Evolutionary conservation across 2,113 vertebrate species (phyloP).

Genomic region (Sylvietta virens): DNA sequence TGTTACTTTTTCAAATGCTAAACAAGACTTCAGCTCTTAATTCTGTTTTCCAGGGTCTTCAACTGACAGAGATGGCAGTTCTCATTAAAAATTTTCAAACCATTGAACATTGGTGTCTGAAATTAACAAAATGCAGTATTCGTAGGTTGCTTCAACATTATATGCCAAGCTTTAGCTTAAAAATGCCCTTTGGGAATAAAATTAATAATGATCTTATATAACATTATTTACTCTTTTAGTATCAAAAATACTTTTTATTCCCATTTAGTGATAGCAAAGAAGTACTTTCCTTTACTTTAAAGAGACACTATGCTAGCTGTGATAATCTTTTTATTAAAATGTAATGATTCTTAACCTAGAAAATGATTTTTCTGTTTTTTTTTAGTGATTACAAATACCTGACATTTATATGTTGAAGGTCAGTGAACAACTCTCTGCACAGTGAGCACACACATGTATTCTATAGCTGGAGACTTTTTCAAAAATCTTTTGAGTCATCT

Average conservation of each 20-base stretch:
- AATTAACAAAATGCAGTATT: constrained; percentile 39
- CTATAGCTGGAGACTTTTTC: background rate
- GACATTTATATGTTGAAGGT: constrained; percentile 35
- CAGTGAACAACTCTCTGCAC: background rate
- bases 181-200: constrained; percentile 43
- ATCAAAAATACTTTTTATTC: background rate
- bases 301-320: background rate
- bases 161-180: constrained; percentile 13
- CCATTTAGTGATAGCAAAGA: background rate
- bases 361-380: background rate
- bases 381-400: constrained; percentile 35
- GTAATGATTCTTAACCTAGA: constrained; percentile 1
- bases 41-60: constrained; percentile 27
- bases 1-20: background rate
- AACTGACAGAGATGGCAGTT: background rate
- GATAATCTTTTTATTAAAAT: background rate
- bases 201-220: background rate
- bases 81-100: constrained; percentile 68
- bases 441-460: background rate
- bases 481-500: background rate
- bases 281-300: background rate
- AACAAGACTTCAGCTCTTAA: background rate
- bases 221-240: background rate
- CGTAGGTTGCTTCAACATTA: constrained; percentile 4
- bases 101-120: constrained; percentile 58